phyloP scores from a whole-genome alignment of 2,888 invertebrate genomes.

The Tricholauxania praeusta region DNA sequence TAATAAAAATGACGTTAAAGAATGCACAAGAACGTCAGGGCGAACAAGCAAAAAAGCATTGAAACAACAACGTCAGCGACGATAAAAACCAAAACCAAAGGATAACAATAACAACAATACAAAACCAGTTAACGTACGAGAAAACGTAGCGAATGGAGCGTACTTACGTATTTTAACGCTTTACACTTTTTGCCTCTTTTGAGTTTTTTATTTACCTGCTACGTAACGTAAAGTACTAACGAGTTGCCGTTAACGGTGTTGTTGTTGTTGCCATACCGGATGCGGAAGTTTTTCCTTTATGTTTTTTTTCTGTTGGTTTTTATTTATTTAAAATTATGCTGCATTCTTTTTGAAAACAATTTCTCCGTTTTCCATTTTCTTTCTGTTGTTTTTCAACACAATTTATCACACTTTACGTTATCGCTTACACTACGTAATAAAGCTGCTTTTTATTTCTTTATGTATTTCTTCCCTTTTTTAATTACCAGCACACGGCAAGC shows the following conservation, averaged over 20 bases:
- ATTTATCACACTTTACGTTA: slow-evolving; percentile 8
- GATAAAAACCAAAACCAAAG: neutral
- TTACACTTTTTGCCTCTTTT: too few relatives aligned
- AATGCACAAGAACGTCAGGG: neutral
- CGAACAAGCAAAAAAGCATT: too few relatives aligned
- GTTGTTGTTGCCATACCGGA: neutral
- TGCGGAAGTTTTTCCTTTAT: neutral
- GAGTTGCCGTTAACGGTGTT: neutral
- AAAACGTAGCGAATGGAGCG: slow-evolving; percentile 1
- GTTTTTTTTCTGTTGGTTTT: neutral
- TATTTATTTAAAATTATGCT: slow-evolving; percentile 5
- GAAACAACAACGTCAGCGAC: neutral
- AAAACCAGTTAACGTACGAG: neutral
- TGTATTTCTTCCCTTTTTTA: slow-evolving; percentile 5
- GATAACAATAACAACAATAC: neutral
- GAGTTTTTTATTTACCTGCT: too few relatives aligned
- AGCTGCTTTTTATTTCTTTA: neutral
- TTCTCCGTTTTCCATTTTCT: neutral
- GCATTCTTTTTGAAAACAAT: slow-evolving; percentile 5
- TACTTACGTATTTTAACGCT: too few relatives aligned
- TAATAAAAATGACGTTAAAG: neutral
- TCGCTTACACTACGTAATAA: neutral
- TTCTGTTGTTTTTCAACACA: slow-evolving; percentile 4
- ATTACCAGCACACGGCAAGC: slow-evolving; percentile 12
- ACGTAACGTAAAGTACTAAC: slow-evolving; percentile 1